A percentile compares a stretch with the other conserved stretches of the same genome.
These are phyloP conservation scores for Platycheirus albimanus DNA, from an alignment of 2,888 invertebrate genomes.

Conservation along the genomic window DNA sequence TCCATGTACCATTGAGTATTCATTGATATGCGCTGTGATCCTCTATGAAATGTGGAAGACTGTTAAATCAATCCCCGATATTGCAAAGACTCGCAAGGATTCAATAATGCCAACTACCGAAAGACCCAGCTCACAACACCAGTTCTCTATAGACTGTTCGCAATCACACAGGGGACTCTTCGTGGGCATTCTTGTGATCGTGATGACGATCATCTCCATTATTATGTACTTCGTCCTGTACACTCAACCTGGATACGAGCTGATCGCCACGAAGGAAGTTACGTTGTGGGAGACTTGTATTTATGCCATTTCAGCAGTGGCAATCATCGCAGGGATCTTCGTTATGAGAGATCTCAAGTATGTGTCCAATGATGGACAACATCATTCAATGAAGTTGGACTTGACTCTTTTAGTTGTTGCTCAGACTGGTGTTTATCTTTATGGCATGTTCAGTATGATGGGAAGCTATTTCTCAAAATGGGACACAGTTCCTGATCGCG, in stretches of 20 bases:
- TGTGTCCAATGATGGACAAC: conserved; percentile 84
- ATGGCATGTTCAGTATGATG: conserved; percentile 93
- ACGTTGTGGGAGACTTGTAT: conserved; percentile 90
- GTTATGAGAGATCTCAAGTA: conserved; percentile 88
- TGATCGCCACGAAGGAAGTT: conserved; percentile 88
- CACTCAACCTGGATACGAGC: conserved; percentile 85
- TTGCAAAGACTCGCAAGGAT: conserved; percentile 83
- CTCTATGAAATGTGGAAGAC: conserved; percentile 96
- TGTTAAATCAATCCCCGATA: conserved; percentile 85
- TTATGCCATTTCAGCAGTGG: conserved; percentile 87
- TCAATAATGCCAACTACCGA: conserved; percentile 79
- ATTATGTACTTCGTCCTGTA: conserved; percentile 95
- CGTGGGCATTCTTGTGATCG: conserved; percentile 89
- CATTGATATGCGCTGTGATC: conserved; percentile 94
- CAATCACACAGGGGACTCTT: conserved; percentile 92
- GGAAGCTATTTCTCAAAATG: conserved; percentile 83
- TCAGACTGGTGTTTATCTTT: conserved; percentile 94
- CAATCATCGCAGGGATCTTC: conserved; percentile 85
- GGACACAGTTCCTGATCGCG: conserved; percentile 83
- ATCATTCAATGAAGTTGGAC: conserved; percentile 85
- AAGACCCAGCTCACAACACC: conserved; percentile 84
- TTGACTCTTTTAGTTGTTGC: conserved; percentile 92
- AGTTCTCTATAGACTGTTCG: conserved; percentile 92
- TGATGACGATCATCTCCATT: conserved; percentile 92
- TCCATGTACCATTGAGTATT: conserved; percentile 95